Percentiles rank a stretch among this genome's conserved stretches.
These are phyloP conservation scores for Agrotis exclamationis DNA, from an alignment of 2,888 invertebrate genomes.

Conservation along the genomic window DNA sequence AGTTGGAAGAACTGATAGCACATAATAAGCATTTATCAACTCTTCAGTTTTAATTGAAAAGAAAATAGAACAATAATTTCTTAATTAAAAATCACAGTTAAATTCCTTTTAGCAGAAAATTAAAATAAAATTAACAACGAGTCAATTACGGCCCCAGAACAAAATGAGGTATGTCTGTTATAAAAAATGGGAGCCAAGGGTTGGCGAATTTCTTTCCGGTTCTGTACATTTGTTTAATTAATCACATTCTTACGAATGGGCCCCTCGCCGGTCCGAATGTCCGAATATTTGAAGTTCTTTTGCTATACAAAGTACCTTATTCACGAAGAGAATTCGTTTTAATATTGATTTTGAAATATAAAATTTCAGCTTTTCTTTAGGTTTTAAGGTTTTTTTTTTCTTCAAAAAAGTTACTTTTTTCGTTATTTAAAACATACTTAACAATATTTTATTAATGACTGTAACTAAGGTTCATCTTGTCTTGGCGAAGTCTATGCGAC, in stretches of 20 bases:
- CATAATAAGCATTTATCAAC: too few relatives aligned
- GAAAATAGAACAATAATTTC: conserved; percentile 4
- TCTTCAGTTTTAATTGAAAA: neutral
- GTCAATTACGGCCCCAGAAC: conserved; percentile 86
- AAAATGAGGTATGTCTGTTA: conserved; percentile 84
- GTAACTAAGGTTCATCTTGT: neutral
- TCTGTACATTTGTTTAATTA: conserved; percentile 90
- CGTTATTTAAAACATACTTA: too few relatives aligned
- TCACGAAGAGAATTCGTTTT: conserved; percentile 48
- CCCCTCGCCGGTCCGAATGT: conserved; percentile 82
- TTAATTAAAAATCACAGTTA: conserved; percentile 63
- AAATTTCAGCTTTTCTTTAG: conserved; percentile 8
- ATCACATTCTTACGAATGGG: conserved; percentile 89
- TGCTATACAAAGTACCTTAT: conserved; percentile 51
- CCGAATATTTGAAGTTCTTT: conserved; percentile 85
- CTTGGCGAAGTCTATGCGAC: neutral
- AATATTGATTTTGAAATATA: conserved; percentile 39
- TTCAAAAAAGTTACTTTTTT: too few relatives aligned
- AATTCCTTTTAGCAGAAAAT: conserved; percentile 70
- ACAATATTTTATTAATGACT: neutral
- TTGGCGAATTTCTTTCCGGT: conserved; percentile 87
- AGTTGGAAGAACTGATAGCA: neutral
- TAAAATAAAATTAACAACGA: conserved; percentile 86
- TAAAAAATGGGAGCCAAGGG: conserved; percentile 87
- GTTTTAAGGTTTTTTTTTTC: too few relatives aligned